Conservation (phyloP, 2,888 invertebrate genomes). For the Gortyna flavago region DNA sequence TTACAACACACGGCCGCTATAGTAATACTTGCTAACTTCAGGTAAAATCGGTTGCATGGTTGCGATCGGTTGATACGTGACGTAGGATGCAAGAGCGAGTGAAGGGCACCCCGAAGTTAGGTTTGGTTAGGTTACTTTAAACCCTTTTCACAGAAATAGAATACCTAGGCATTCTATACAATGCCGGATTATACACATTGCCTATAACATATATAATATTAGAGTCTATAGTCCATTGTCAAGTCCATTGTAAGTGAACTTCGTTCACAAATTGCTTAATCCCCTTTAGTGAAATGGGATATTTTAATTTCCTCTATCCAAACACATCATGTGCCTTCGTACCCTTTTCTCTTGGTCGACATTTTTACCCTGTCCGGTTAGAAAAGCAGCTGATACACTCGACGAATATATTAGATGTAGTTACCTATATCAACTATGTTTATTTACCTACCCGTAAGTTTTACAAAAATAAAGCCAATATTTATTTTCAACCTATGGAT, state of each 20-base stretch:
- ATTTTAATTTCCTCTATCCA: slow-evolving; percentile 26
- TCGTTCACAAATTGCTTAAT: neutral
- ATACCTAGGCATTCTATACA: too few species aligned
- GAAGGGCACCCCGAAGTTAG: too few species aligned
- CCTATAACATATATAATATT: too few species aligned
- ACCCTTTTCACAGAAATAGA: too few species aligned
- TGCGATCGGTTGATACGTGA: too few species aligned
- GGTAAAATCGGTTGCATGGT: too few species aligned
- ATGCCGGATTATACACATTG: too few species aligned
- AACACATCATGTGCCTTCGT: slow-evolving; percentile 38
- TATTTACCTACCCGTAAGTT: neutral
- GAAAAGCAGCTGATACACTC: slow-evolving; percentile 18
- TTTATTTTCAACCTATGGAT: neutral
- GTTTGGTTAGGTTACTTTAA: too few species aligned
- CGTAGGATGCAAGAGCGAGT: too few species aligned
- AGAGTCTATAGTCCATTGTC: neutral
- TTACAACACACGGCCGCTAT: too few species aligned
- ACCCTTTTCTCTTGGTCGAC: slow-evolving; percentile 45
- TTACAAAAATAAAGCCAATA: neutral
- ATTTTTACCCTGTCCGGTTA: neutral
- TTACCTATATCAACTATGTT: neutral
- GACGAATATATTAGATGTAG: neutral
- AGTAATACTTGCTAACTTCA: too few species aligned
- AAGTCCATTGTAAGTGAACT: neutral
- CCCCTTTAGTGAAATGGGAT: neutral